Conservation (phyloP, 2,888 invertebrate genomes). For the Ormyrus thymus region DNA sequence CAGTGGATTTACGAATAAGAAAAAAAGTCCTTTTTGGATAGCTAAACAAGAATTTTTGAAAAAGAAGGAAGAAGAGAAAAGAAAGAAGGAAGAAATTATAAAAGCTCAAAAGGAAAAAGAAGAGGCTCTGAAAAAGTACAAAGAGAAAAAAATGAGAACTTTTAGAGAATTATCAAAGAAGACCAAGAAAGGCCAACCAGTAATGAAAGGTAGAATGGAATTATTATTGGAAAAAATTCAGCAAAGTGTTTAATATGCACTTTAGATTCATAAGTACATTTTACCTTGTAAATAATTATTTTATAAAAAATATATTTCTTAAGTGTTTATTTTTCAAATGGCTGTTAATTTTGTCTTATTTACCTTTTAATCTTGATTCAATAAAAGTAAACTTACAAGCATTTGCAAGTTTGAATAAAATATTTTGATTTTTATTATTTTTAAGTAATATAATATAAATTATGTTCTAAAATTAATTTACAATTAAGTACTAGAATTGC, state of each 20-base stretch:
- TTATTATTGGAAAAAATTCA: conserved; percentile 86
- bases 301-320: conserved; percentile 21
- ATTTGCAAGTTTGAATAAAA: too few relatives aligned
- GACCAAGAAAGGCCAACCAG: conserved; percentile 88
- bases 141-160: conserved; percentile 82
- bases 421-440: too few relatives aligned
- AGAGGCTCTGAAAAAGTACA: conserved; percentile 81
- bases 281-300: conserved; percentile 29
- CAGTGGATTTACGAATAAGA: conserved; percentile 53
- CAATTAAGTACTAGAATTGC: too few relatives aligned
- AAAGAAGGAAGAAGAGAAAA: conserved; percentile 78
- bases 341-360: too few relatives aligned
- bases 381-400: too few relatives aligned
- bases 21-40: conserved; percentile 74
- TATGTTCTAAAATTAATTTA: too few relatives aligned
- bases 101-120: conserved; percentile 78
- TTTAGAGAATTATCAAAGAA: conserved; percentile 85
- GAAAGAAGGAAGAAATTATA: conserved; percentile 75
- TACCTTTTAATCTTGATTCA: too few relatives aligned
- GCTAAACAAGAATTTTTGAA: conserved; percentile 78
- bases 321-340: neutral
- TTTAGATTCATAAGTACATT: neutral
- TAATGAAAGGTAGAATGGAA: conserved; percentile 89
- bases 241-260: neutral
- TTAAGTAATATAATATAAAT: too few relatives aligned